Evolutionary conservation across 2,888 invertebrate genomes (phyloP).

Genomic region (Hylaea fasciaria): DNA sequence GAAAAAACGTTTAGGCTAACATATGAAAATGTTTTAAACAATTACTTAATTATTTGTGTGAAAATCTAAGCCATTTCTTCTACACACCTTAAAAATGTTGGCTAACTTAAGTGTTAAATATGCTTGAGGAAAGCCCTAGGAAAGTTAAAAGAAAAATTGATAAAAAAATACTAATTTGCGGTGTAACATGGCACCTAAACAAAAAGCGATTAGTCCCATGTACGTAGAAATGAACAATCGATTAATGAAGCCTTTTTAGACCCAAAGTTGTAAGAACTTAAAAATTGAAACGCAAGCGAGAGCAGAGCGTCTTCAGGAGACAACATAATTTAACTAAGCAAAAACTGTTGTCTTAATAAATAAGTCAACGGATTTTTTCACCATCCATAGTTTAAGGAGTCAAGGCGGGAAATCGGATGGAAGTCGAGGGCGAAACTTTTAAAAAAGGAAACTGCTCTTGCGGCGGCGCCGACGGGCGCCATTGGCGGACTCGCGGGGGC

Average conservation of each 20-base stretch:
- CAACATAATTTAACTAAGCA: conserved; percentile 78
- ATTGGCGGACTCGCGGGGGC: conserved; percentile 78
- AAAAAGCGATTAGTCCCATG: background rate
- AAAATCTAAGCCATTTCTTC: no score
- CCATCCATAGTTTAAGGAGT: conserved; percentile 78
- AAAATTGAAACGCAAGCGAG: conserved; percentile 60
- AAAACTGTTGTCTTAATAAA: conserved; percentile 78
- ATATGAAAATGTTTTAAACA: no score
- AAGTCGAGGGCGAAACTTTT: conserved; percentile 82
- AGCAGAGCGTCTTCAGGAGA: conserved; percentile 56
- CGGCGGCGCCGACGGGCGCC: conserved; percentile 61
- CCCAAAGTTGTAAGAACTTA: conserved; percentile 38
- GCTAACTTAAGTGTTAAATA: no score
- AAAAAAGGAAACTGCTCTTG: conserved; percentile 84
- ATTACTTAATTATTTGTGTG: no score
- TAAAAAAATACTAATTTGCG: background rate
- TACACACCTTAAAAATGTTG: no score
- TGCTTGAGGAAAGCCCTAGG: no score
- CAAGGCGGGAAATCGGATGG: conserved; percentile 83
- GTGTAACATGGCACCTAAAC: background rate
- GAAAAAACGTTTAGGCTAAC: no score
- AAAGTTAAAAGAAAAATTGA: no score
- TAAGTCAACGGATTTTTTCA: conserved; percentile 79
- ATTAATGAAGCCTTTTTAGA: background rate
- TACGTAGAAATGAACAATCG: background rate